Base-by-base conservation (phyloP, 1,140 invertebrate genomes). In the Polypedilum pembai region DNA sequence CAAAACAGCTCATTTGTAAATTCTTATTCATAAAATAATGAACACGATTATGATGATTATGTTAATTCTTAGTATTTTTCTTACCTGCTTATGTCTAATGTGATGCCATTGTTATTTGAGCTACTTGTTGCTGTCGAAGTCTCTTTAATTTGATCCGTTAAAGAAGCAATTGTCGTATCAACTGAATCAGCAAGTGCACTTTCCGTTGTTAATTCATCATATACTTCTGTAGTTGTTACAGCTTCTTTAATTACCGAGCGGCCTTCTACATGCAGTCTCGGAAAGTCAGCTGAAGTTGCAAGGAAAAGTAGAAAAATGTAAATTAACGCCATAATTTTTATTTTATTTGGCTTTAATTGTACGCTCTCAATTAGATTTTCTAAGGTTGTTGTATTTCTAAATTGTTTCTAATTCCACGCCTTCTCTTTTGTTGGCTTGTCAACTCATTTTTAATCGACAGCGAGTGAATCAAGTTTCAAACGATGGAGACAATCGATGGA, bases 21-120 rank as follows among this genome's bases (percentile, higher is more conserved):
- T 33, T 33, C 24, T 33, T 33, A 33, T 33, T 33, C 24, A 33
- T 33, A 33, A 33, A 33, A 33, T 33, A 33, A 33, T 33, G 24
- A 33, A 33, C 24, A 33, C 24, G 24, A 33, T 33, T 56, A 56
- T n/a, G 12, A 56, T 15, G n/a, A 56, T 56, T 15, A 56, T 56
- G 45, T 12, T 56, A 56, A 56, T 56, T 56, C n/a, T n/a, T 56
- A 33, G 12, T 12, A 56, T 12, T 56, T 3, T 33, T 56, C 45
- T 56, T 56, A 56, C 45, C 45, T 56, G 45, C n/a, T 56, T 56
- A 56, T n/a, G 15, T 15, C 45, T 56, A 56, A 56, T 56, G 45
- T 56, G 45, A 56, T 56, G 45, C n/a, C 45, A 33, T 33, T 33
- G 24, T 33, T 33, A 33, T 33, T 33, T 33, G 24, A 33, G 5